Evolutionary conservation across 2,113 vertebrate species (phyloP).

Genomic region (Cololabis saira): DNA sequence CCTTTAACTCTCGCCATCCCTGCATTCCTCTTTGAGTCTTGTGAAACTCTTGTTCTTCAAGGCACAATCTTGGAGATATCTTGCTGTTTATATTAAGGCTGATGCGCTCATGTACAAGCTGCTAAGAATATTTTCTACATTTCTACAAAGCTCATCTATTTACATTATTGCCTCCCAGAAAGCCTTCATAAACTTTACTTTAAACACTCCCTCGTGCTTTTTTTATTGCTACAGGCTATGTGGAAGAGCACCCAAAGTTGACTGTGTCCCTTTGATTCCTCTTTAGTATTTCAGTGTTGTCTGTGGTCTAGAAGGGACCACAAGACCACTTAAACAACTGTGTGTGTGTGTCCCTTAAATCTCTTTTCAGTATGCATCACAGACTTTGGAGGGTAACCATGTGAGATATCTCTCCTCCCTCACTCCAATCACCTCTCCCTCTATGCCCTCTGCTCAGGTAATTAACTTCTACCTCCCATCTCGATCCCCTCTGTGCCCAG

Average conservation of each 20-base stretch:
- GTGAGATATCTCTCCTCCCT: conserved; percentile 68
- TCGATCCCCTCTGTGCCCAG: conserved; percentile 74
- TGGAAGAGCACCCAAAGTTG: conserved; percentile 20
- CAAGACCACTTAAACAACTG: conserved; percentile 51
- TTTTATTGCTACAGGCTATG: conserved; percentile 30
- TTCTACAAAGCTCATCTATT: not conserved
- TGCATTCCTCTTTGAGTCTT: conserved; percentile 52
- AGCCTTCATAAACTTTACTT: conserved; percentile 15
- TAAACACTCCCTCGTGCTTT: conserved; percentile 20
- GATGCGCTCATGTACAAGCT: conserved; percentile 9
- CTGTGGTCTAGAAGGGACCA: conserved; percentile 49
- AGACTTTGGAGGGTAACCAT: conserved; percentile 64
- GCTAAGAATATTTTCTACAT: conserved; percentile 15
- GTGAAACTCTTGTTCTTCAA: conserved; percentile 24
- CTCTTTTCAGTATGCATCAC: conserved; percentile 69
- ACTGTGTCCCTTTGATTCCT: conserved; percentile 48
- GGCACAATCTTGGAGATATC: conserved; percentile 12
- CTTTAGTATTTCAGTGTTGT: conserved; percentile 69
- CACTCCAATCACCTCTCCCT: conserved; percentile 73
- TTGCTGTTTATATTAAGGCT: conserved; percentile 22
- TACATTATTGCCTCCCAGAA: conserved; percentile 10
- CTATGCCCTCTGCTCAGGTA: conserved; percentile 78
- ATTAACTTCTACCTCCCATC: conserved; percentile 78
- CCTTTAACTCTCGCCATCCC: conserved; percentile 57
- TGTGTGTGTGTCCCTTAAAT: conserved; percentile 31